Evolutionary conservation across 2,888 invertebrate genomes (phyloP), one percentile per base, ranked within the genome.

Genomic region (Cataglyphis altisquamis): DNA sequence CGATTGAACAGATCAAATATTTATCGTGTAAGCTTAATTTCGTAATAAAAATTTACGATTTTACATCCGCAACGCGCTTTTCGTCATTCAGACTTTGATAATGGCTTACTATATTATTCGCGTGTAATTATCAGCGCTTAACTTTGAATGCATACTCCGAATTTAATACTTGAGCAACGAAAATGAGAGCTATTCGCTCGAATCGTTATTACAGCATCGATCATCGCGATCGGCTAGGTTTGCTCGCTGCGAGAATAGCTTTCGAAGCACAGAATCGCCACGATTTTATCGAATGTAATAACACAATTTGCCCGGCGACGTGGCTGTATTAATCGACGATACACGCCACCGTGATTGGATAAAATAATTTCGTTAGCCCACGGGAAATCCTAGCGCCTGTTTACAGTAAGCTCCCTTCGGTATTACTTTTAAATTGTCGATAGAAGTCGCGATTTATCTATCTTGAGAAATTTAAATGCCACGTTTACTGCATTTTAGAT

Each of bases 11-110:
- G 25, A 8, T 8, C 12, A 0, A 45, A 78, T 68, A 18, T 80
- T 68, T 68, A 70, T 70, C 60, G 66, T 45, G 41, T 15, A 32
- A 52, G 52, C 52, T 68, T 68, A 52, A 52, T 68, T 68, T 36
- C n/a, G 3, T n/a, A 68, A 68, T 68, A 32, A 68, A 68, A 52
- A 52, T 52, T n/a, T n/a, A 52, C n/a, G n/a, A 15, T 29, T 67
- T 21, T 29, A 48, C 12, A 29, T n/a, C 9, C 15, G 3, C 32
- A 8, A 21, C 10, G 10, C 5, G 18, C 32, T 68, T 10, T 52
- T n/a, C 8, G 8, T n/a, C 15, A 52, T 52, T 29, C 48, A 10
- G 1, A 18, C 18, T 41, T 18, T n/a, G 0, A 52, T 41, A 45
- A 18, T 21, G 25, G 15, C 15, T 25, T 9, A 25, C 45, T 25